Percentiles rank a stretch among this genome's conserved stretches.
Evolutionary conservation across 2,888 invertebrate genomes (phyloP).

Genomic region (Tetheella fluctuosa): DNA sequence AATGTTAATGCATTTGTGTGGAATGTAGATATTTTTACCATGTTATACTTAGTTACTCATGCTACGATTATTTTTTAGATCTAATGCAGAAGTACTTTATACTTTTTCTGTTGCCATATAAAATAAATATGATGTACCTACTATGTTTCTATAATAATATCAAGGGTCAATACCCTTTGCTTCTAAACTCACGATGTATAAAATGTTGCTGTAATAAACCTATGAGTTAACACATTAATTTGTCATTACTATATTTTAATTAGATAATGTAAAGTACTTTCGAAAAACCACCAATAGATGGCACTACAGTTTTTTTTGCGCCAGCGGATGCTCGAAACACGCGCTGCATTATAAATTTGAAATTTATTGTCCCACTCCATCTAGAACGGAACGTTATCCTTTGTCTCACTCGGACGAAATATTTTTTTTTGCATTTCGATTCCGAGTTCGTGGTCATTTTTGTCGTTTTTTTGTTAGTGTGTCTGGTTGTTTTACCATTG

Average conservation of each 20-base stretch:
- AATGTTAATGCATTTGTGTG: too few species aligned
- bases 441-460: constrained; percentile 79
- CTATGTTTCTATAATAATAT: too few species aligned
- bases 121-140: too few species aligned
- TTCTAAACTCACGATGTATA: too few species aligned
- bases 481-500: constrained; percentile 58
- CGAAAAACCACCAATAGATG: constrained; percentile 67
- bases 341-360: constrained; percentile 82
- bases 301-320: constrained; percentile 72
- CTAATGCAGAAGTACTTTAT: too few species aligned
- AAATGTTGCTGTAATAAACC: too few species aligned
- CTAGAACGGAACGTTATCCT: constrained; percentile 46
- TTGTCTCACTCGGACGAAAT: constrained; percentile 68
- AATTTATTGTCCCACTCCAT: constrained; percentile 66
- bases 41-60: too few species aligned
- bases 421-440: constrained; percentile 82
- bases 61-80: too few species aligned
- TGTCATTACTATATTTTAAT: not conserved
- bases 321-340: constrained; percentile 79
- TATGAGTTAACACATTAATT: too few species aligned
- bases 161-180: too few species aligned
- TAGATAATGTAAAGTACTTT: constrained; percentile 47
- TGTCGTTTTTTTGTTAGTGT: constrained; percentile 68
- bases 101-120: too few species aligned
- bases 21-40: too few species aligned